Percentiles rank a stretch among this genome's conserved stretches.
Conservation (phyloP, 1,140 invertebrate genomes). For the Drosophila nikananu region DNA sequence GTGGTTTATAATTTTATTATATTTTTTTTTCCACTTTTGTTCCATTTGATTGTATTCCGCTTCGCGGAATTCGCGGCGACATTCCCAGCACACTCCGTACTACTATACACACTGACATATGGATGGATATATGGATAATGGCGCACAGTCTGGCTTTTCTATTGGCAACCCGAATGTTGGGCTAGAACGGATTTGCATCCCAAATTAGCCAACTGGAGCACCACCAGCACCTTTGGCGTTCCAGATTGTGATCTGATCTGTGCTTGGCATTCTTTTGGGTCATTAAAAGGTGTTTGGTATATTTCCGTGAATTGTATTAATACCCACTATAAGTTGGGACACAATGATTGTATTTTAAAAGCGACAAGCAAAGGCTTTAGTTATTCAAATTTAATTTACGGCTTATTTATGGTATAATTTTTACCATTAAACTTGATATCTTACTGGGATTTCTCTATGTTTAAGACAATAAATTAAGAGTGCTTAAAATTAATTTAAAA, state of each 20-base stretch:
- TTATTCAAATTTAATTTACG: background rate
- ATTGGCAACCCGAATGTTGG: constrained; percentile 21
- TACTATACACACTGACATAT: constrained; percentile 9
- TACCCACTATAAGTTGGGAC: background rate
- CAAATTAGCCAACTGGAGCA: constrained; percentile 32
- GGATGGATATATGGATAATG: constrained; percentile 37
- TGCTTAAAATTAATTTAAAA: too few species aligned
- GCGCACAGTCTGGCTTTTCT: constrained; percentile 37
- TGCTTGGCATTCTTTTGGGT: background rate
- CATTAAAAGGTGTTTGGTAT: constrained; percentile 18
- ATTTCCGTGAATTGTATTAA: constrained; percentile 8
- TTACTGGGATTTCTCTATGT: background rate
- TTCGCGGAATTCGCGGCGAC: constrained; percentile 74
- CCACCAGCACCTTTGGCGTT: constrained; percentile 6
- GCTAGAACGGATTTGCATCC: constrained; percentile 33
- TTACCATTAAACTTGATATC: background rate
- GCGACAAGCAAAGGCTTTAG: background rate
- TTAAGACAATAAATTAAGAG: too few species aligned
- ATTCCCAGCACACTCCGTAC: constrained; percentile 67
- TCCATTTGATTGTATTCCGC: constrained; percentile 45
- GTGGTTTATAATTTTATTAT: constrained; percentile 48
- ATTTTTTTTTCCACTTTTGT: constrained; percentile 40
- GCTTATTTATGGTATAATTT: background rate
- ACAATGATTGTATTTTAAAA: background rate
- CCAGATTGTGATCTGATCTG: constrained; percentile 20